A percentile compares a stretch with the other conserved stretches of the same genome.
Conservation (phyloP, 2,113 vertebrate species). For the Thinocorus orbignyianus region DNA sequence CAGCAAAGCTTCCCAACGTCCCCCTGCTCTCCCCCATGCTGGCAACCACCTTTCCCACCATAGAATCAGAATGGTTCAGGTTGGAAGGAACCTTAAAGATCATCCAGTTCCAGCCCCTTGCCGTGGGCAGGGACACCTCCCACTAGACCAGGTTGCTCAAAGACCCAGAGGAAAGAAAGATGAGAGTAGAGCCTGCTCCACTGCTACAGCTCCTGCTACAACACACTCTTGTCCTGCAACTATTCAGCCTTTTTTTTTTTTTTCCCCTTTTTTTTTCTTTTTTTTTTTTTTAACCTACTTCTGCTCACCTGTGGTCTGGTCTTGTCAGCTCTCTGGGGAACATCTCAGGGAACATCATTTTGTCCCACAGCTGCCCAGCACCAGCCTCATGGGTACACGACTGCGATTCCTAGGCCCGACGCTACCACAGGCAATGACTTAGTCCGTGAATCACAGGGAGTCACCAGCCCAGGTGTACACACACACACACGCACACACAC, state of each 20-base stretch:
- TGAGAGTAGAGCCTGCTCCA: neutral
- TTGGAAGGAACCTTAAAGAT: neutral
- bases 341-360: neutral
- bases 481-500: neutral
- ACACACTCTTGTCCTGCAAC: neutral
- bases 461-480: neutral
- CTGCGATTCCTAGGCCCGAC: neutral
- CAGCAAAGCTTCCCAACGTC: fast-evolving
- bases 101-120: neutral
- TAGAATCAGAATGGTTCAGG: neutral
- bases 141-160: neutral
- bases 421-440: fast-evolving
- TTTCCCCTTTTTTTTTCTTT: too few species aligned
- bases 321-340: neutral
- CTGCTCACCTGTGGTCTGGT: neutral
- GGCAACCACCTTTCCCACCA: neutral
- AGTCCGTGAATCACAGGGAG: neutral
- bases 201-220: neutral
- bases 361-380: neutral
- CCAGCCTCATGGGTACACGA: fast-evolving
- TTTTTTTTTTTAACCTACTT: neutral
- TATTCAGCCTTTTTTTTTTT: neutral
- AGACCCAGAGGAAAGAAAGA: neutral
- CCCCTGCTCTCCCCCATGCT: neutral
- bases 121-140: neutral